phyloP scores from a whole-genome alignment of 2,113 vertebrate species.

The Equus quagga region DNA sequence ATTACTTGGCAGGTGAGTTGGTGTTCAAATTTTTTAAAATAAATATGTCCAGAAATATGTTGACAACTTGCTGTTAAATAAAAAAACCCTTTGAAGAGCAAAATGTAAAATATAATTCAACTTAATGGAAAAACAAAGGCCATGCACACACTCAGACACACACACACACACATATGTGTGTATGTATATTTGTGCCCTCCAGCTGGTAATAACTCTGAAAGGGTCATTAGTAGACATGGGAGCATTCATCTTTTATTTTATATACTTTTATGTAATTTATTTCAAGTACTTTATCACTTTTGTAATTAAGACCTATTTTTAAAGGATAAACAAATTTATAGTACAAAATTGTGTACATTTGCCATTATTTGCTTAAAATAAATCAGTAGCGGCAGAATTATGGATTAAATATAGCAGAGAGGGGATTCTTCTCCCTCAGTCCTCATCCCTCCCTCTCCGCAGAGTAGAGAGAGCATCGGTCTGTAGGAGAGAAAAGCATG shows the following conservation, averaged over 20 bases:
- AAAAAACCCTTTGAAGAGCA: background rate
- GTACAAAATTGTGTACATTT: background rate
- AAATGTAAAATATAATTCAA: background rate
- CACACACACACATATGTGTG: no score
- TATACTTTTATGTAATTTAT: background rate
- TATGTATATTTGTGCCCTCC: background rate
- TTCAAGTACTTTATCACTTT: background rate
- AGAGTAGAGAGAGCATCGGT: background rate
- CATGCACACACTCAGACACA: background rate
- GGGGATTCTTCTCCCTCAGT: background rate
- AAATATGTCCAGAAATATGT: background rate
- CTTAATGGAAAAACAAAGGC: background rate
- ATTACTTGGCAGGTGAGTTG: background rate
- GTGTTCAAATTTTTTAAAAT: background rate
- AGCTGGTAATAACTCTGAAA: background rate
- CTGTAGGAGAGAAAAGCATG: background rate
- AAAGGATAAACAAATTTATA: background rate
- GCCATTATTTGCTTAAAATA: background rate
- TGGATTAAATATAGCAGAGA: background rate
- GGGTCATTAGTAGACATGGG: background rate
- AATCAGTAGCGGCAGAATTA: background rate
- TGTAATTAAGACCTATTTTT: slow-evolving; percentile 11
- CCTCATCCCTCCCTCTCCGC: background rate
- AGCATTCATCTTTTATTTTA: background rate
- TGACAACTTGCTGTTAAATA: background rate